phyloP scores from a whole-genome alignment of 2,888 invertebrate genomes.

The Caenorhabditis doughertyi region DNA sequence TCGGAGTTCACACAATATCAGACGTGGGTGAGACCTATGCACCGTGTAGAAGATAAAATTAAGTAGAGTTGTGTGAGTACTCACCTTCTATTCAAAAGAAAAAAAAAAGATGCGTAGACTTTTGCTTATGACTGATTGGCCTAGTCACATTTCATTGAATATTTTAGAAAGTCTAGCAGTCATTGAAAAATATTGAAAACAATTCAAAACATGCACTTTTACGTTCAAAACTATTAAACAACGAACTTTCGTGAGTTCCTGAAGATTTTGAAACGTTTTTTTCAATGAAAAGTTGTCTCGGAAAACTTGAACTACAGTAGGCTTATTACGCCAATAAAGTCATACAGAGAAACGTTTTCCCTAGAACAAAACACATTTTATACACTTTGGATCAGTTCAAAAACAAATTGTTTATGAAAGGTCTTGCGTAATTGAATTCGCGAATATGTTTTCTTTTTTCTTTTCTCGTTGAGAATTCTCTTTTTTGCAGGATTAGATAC shows the following conservation, averaged over 20 bases:
- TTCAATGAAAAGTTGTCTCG: background rate
- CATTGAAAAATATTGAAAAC: background rate
- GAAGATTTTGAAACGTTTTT: too few species aligned
- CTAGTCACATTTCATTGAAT: slow-evolving; percentile 14
- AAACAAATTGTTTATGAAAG: slow-evolving; percentile 39
- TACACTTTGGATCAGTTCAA: background rate
- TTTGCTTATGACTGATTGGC: background rate
- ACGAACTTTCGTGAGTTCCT: background rate
- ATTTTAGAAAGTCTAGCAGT: background rate
- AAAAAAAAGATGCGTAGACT: slow-evolving; percentile 7
- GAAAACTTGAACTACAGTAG: too few species aligned
- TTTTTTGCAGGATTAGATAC: background rate
- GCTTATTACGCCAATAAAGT: too few species aligned
- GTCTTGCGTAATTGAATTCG: slow-evolving; percentile 5
- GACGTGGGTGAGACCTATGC: too few species aligned
- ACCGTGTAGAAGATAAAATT: too few species aligned
- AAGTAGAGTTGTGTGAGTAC: background rate
- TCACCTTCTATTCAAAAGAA: background rate
- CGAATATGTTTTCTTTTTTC: background rate
- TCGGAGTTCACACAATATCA: too few species aligned
- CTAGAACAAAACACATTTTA: background rate
- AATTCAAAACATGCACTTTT: background rate
- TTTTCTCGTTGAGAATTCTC: too few species aligned
- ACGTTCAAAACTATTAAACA: background rate
- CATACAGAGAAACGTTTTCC: background rate